Conservation (phyloP, 2,113 vertebrate species). For the Cariama cristata region DNA sequence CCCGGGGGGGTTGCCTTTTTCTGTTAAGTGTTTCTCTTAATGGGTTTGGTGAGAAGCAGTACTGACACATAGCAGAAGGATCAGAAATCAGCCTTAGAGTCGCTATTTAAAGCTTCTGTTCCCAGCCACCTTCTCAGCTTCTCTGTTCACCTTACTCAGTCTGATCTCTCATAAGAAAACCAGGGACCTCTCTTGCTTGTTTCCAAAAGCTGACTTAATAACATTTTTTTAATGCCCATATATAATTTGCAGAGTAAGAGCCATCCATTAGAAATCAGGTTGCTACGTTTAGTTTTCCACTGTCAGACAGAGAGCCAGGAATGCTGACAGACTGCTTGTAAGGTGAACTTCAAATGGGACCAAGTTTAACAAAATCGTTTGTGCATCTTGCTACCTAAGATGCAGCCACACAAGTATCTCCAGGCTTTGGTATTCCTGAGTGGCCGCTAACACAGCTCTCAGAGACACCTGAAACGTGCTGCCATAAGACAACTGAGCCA, state of each 20-base stretch:
- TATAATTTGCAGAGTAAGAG: background rate
- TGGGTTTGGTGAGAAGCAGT: slow-evolving; percentile 5
- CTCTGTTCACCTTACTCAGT: background rate
- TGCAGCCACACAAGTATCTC: background rate
- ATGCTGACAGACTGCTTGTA: background rate
- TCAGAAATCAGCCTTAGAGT: background rate
- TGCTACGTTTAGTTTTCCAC: background rate
- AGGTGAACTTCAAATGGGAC: background rate
- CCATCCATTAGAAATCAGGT: background rate
- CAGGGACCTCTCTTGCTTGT: background rate
- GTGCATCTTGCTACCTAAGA: background rate
- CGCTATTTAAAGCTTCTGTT: background rate
- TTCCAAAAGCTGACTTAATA: background rate
- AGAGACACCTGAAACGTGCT: background rate
- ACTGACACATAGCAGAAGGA: background rate
- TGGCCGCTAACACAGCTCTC: background rate
- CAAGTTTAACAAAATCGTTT: background rate
- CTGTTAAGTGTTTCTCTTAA: slow-evolving; percentile 63
- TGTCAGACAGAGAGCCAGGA: background rate
- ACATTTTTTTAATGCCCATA: background rate
- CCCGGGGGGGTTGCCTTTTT: slow-evolving; percentile 1
- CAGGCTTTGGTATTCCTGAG: background rate
- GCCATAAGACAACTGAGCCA: background rate
- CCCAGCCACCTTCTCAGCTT: background rate
- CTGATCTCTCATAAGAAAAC: background rate